Conservation (phyloP, 92 coral and sea anemone species). For the Porites lobata region DNA sequence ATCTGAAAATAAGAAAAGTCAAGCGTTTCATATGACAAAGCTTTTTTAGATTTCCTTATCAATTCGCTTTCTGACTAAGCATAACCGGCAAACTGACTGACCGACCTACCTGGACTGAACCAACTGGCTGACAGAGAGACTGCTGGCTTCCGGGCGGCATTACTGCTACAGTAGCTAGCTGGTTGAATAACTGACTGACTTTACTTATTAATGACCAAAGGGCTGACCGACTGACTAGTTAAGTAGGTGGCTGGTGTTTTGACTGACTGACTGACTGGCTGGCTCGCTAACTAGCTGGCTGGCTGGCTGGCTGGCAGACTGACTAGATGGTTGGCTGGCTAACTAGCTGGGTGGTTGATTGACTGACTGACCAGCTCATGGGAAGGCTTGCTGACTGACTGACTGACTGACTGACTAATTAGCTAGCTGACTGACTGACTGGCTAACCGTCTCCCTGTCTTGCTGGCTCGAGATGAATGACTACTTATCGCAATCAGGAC, state of each 20-base stretch:
- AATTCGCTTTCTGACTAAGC: not conserved
- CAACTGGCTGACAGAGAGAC: not conserved
- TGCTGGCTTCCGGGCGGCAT: not conserved
- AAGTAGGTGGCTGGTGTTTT: not conserved
- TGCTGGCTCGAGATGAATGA: too few relatives aligned
- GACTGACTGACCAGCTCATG: not conserved
- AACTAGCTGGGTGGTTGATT: not conserved
- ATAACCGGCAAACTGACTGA: not conserved
- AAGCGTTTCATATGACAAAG: not conserved
- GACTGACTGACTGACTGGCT: not conserved
- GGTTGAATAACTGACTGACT: not conserved
- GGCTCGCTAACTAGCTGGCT: not conserved
- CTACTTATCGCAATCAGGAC: too few relatives aligned
- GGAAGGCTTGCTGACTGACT: not conserved
- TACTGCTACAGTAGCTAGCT: not conserved
- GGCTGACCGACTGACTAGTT: not conserved
- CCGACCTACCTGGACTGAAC: not conserved
- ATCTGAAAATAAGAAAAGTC: constrained; percentile 39
- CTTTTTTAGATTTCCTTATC: not conserved
- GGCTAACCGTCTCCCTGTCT: not conserved
- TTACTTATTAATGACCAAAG: too few relatives aligned
- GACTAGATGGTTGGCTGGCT: not conserved
- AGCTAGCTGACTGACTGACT: constrained; percentile 1
- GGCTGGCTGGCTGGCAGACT: not conserved
- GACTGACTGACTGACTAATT: not conserved